Percentiles rank a stretch among this genome's conserved stretches.
These are phyloP conservation scores for Burhinus bistriatus DNA, from an alignment of 2,113 vertebrate species.

Conservation along the genomic window DNA sequence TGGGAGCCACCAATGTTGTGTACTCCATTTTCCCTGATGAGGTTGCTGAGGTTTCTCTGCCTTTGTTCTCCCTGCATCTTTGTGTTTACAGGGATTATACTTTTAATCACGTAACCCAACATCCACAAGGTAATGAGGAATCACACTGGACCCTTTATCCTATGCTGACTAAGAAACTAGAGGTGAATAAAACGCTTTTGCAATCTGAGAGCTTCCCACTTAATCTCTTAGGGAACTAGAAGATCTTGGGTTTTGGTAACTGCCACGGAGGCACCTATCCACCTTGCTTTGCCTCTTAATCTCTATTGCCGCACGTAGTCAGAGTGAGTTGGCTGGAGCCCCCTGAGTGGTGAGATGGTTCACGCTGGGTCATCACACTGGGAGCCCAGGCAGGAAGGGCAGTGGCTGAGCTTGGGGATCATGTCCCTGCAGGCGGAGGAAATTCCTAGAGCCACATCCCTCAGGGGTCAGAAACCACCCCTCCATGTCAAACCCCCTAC, in stretches of 20 bases:
- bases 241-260: background rate
- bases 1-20: background rate
- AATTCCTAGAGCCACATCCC: background rate
- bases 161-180: background rate
- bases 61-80: background rate
- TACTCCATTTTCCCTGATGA: background rate
- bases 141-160: background rate
- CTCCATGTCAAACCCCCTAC: background rate
- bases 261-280: background rate
- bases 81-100: background rate
- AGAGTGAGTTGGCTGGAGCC: background rate
- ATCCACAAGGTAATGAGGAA: background rate
- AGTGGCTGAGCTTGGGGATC: rapidly evolving
- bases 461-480: background rate
- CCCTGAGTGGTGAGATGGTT: too few relatives aligned
- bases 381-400: background rate
- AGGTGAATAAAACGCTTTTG: background rate
- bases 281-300: background rate
- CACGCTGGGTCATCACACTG: rapidly evolving
- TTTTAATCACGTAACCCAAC: background rate
- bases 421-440: background rate
- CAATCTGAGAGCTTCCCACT: background rate
- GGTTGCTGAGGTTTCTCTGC: background rate
- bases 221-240: background rate
- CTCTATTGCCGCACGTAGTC: background rate